Conservation (phyloP, 2,888 invertebrate genomes). For the Chrysina gloriosa region DNA sequence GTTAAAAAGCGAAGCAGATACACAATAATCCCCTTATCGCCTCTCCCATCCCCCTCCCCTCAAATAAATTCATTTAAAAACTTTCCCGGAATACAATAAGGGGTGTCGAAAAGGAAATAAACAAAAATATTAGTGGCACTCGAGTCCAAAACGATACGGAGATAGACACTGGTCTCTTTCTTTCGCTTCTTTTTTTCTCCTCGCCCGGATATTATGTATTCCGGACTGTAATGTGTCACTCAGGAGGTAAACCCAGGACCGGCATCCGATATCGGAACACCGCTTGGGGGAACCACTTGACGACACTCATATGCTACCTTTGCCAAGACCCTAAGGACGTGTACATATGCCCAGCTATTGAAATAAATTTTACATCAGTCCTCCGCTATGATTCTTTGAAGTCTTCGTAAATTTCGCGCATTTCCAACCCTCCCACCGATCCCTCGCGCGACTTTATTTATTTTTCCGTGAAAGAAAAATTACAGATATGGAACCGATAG, state of each 20-base stretch:
- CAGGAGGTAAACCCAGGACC: slow-evolving; percentile 51
- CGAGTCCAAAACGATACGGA: slow-evolving; percentile 28
- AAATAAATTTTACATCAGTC: slow-evolving; percentile 47
- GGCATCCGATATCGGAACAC: slow-evolving; percentile 51
- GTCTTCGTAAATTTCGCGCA: slow-evolving; percentile 36
- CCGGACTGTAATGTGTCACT: slow-evolving; percentile 54
- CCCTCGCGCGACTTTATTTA: slow-evolving; percentile 6
- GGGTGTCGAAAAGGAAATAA: slow-evolving; percentile 19
- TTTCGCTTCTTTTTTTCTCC: slow-evolving; percentile 28
- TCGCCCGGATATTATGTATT: slow-evolving; percentile 54
- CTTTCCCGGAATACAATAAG: neutral
- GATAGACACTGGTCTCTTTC: slow-evolving; percentile 24
- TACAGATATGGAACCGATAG: neutral
- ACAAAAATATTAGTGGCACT: slow-evolving; percentile 32
- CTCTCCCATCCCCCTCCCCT: too few species aligned
- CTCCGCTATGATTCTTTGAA: slow-evolving; percentile 43
- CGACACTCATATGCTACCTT: slow-evolving; percentile 48
- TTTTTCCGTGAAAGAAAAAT: neutral
- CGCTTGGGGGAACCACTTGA: slow-evolving; percentile 52
- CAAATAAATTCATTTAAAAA: slow-evolving; percentile 16
- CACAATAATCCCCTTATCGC: too few species aligned
- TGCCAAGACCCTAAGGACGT: slow-evolving; percentile 46
- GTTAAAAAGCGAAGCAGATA: too few species aligned
- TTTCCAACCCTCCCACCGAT: slow-evolving; percentile 15
- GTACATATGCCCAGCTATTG: slow-evolving; percentile 48